These are phyloP conservation scores for Eulacestoma nigropectus DNA, from an alignment of 2,113 vertebrate genomes.

Conservation along the genomic window DNA sequence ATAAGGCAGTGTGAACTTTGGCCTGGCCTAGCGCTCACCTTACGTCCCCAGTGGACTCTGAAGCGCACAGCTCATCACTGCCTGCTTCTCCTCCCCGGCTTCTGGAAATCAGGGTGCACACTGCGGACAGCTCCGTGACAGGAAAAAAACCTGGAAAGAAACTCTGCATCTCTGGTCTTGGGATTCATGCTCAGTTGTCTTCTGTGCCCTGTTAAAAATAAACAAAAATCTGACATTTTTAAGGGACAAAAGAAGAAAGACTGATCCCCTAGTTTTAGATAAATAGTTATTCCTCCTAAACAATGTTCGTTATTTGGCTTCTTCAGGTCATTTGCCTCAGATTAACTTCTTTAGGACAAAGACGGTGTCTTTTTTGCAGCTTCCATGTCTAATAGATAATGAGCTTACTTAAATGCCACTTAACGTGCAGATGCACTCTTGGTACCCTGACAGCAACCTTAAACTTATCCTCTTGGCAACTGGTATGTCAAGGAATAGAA, in stretches of 20 bases:
- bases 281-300: background rate
- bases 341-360: background rate
- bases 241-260: background rate
- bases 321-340: background rate
- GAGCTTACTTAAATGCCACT: background rate
- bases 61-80: background rate
- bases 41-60: accelerated
- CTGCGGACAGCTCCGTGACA: accelerated
- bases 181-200: accelerated
- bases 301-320: background rate
- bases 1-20: background rate
- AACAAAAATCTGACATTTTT: background rate
- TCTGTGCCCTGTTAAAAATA: background rate
- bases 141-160: no score
- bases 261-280: background rate
- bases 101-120: background rate
- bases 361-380: background rate
- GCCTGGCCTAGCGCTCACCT: background rate
- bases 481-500: background rate
- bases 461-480: background rate
- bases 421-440: background rate
- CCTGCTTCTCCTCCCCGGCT: background rate
- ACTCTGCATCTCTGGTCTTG: accelerated
- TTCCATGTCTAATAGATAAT: background rate
- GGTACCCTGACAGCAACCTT: background rate